phyloP scores from a whole-genome alignment of 2,797 vertebrate species.

The Peromyscus eremicus region DNA sequence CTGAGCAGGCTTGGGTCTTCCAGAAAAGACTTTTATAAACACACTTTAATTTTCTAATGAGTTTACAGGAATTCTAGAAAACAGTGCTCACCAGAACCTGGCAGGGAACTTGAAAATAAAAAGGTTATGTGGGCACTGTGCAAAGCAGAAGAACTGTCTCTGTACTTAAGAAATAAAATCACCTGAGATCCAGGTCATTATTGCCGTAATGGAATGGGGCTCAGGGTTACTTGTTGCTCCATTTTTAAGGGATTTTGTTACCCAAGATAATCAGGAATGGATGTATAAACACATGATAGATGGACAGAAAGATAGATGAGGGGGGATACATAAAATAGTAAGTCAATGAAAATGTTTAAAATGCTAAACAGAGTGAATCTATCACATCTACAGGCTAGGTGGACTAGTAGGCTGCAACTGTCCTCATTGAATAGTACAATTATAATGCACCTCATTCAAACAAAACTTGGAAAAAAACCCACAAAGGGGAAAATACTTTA shows the following conservation, averaged over 20 bases:
- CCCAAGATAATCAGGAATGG: not conserved
- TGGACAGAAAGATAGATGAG: not conserved
- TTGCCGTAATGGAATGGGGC: not conserved
- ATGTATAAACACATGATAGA: not conserved
- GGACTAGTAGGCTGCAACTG: not conserved
- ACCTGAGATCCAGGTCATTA: not conserved
- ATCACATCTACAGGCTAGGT: not conserved
- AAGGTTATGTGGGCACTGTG: not conserved
- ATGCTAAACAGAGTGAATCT: not conserved
- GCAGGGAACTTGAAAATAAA: not conserved
- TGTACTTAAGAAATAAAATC: not conserved
- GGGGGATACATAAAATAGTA: not conserved
- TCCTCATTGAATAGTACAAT: not conserved
- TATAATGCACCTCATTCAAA: not conserved
- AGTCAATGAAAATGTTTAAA: constrained; percentile 32
- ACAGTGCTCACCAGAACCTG: not conserved
- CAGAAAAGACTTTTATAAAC: constrained; percentile 26
- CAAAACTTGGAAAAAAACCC: not conserved
- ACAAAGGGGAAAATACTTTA: not conserved
- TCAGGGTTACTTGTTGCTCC: not conserved
- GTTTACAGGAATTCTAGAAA: not conserved
- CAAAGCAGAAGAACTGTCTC: not conserved
- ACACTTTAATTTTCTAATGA: not conserved
- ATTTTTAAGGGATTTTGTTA: not conserved
- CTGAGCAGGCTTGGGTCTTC: not conserved